Percentiles rank a stretch among this genome's conserved stretches.
Evolutionary conservation across 2,797 vertebrate genomes (phyloP).

Genomic region (Rhinophrynus dorsalis): DNA sequence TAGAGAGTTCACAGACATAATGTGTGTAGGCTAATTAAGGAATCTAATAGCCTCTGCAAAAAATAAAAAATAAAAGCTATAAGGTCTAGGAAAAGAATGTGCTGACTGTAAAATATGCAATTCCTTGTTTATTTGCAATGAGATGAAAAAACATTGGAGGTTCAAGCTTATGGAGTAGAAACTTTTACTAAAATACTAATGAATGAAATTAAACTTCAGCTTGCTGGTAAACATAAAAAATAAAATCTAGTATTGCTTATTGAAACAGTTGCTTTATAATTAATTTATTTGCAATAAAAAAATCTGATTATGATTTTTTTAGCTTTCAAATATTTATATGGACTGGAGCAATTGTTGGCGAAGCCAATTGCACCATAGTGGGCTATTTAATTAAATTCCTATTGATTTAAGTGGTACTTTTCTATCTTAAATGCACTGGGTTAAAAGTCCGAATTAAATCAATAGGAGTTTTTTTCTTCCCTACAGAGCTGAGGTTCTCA

Average conservation of each 20-base stretch:
- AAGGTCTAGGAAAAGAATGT: conserved; percentile 25
- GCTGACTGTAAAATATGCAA: conserved; percentile 37
- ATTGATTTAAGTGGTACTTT: too few relatives aligned
- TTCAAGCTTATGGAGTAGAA: conserved; percentile 13
- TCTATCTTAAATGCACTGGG: too few relatives aligned
- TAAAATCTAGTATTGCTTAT: neutral
- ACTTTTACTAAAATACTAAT: conserved; percentile 21
- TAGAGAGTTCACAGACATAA: conserved; percentile 15
- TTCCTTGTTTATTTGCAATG: conserved; percentile 25
- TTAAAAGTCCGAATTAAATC: too few relatives aligned
- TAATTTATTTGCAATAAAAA: conserved; percentile 8
- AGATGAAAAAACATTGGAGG: conserved; percentile 13
- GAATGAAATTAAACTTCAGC: conserved; percentile 26
- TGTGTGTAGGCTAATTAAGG: conserved; percentile 29
- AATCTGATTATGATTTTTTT: neutral
- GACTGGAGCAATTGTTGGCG: too few relatives aligned
- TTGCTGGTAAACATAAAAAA: conserved; percentile 11
- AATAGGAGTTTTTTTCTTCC: too few relatives aligned
- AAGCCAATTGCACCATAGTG: too few relatives aligned
- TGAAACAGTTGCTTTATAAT: conserved; percentile 1
- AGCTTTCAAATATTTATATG: too few relatives aligned
- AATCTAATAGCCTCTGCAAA: conserved; percentile 22
- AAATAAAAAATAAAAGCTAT: conserved; percentile 7
- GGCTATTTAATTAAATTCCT: too few relatives aligned
- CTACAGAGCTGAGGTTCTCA: too few relatives aligned